Evolutionary conservation across 2,113 vertebrate genomes (phyloP), one percentile per base, ranked within the genome.

Genomic region (Nycticebus coucang): DNA sequence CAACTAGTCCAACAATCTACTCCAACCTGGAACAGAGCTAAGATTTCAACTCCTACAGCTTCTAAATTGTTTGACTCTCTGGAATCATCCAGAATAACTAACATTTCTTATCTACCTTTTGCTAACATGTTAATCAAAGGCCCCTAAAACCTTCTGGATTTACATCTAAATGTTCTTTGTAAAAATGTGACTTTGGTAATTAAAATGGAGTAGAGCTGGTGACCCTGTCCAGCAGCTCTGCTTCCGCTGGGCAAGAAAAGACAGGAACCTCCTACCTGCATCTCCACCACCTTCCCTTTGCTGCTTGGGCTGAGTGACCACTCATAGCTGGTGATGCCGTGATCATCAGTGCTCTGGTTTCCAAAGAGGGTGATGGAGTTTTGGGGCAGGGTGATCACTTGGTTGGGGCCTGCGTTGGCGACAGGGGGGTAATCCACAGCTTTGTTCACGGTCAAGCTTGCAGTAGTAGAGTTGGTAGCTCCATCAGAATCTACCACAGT

Each of bases 231-330:
- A 87, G 93, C 37, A 78, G 45, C 37, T 84, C 37, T 35, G 45
- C 37, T 5, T 79, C 41, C 7, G 59, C n/a, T 21, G n/a, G 50
- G 57, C 66, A 71, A 82, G 72, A 91, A 33, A 80, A 60, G 77
- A 30, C 19, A 41, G 35, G 8, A 55, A 72, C 17, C 75, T 96
- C 98, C 98, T 97, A 99, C 99, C 99, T 99, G 99, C 99, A 99
- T 99, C 98, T 99, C 99, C 98, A 99, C 98, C 97, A 99, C 99
- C 82, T 99, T 99, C 96, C 99, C 99, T 96, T 99, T 99, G 98
- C 99, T 99, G 98, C 98, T 99, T 0, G 99, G 99, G 94, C 99
- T 99, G 88, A 99, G 99, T 8, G 99, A 99, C 99, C 99, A 99
- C 98, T 99, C 99, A 0, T 99, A 99, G 97, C 99, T 99, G 97